A percentile compares a stretch with the other conserved stretches of the same genome.
These are phyloP conservation scores for Temnothorax rugatulus DNA, from an alignment of 2,888 invertebrate species.

Conservation along the genomic window DNA sequence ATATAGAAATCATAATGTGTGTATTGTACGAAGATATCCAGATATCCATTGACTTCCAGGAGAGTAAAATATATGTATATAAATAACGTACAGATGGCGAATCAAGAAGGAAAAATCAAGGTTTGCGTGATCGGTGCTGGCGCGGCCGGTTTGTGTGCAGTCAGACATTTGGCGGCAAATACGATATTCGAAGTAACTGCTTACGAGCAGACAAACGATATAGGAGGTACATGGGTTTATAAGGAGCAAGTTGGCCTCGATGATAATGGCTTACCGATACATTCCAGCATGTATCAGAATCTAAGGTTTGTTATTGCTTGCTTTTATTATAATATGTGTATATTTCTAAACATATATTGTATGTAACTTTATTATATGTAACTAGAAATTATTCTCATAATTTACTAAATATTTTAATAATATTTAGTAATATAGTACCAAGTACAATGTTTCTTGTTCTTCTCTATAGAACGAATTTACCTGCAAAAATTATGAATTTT, in stretches of 20 bases:
- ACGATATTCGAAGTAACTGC: constrained; percentile 87
- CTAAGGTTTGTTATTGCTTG: constrained; percentile 87
- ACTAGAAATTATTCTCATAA: neutral
- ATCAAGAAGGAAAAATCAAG: constrained; percentile 69
- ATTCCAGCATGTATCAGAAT: constrained; percentile 93
- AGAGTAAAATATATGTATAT: too few relatives aligned
- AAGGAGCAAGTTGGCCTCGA: constrained; percentile 89
- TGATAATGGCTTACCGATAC: constrained; percentile 90
- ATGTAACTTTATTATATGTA: neutral
- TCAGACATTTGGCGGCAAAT: constrained; percentile 88
- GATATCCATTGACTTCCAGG: too few relatives aligned
- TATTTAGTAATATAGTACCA: constrained; percentile 12
- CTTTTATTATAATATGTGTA: neutral
- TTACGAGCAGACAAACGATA: constrained; percentile 90
- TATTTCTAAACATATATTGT: neutral
- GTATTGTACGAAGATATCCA: too few relatives aligned
- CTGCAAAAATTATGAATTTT: constrained; percentile 93
- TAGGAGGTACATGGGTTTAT: constrained; percentile 95
- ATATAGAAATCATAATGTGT: too few relatives aligned
- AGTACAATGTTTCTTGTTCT: neutral
- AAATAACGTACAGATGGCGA: constrained; percentile 17
- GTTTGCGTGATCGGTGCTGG: constrained; percentile 92
- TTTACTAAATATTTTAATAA: neutral
- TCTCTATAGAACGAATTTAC: constrained; percentile 90
- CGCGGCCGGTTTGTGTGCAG: constrained; percentile 90